These are phyloP conservation scores for Numenius arquata DNA, from an alignment of 2,113 vertebrate genomes.

Conservation along the genomic window DNA sequence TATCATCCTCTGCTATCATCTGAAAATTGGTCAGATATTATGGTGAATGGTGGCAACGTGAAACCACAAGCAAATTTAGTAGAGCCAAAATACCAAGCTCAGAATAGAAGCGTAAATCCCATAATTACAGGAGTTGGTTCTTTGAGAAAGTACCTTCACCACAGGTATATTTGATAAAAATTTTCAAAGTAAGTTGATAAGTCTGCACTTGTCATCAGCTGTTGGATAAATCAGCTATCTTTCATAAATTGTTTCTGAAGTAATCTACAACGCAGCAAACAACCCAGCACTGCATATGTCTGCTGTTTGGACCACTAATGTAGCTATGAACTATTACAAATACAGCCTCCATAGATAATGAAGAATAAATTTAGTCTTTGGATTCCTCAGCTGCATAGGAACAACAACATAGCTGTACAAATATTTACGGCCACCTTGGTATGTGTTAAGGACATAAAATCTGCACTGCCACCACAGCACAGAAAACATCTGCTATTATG, in stretches of 20 bases:
- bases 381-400: background rate
- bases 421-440: constrained; percentile 17
- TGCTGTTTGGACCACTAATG: background rate
- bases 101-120: background rate
- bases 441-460: constrained; percentile 28
- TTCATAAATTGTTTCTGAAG: background rate
- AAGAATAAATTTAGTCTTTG: constrained; percentile 18
- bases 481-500: constrained; percentile 11
- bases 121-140: background rate
- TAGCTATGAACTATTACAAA: background rate
- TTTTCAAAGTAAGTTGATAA: background rate
- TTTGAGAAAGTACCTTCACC: background rate
- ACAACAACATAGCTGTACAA: background rate
- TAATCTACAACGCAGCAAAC: background rate
- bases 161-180: background rate
- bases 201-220: background rate
- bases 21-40: background rate
- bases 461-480: background rate
- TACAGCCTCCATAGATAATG: background rate
- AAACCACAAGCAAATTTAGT: background rate
- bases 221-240: background rate
- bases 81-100: background rate
- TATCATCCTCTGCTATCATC: background rate
- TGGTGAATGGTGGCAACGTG: background rate
- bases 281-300: background rate